phyloP scores from a whole-genome alignment of 2,888 invertebrate species.

The Antheraea assamensis region DNA sequence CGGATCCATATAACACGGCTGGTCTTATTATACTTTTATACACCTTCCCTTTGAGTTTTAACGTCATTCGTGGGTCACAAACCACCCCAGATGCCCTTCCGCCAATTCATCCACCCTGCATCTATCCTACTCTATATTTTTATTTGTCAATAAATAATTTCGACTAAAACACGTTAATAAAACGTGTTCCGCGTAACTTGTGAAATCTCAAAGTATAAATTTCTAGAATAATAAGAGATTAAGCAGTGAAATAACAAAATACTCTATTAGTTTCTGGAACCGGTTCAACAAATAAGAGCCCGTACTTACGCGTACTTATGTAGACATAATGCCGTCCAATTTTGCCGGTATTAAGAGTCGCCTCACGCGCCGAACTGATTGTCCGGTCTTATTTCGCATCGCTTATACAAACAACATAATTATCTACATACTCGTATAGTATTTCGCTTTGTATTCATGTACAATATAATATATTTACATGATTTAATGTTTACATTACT shows the following conservation, averaged over 20 bases:
- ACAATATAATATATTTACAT: neutral
- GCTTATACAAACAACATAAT: neutral
- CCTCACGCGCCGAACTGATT: constrained; percentile 5
- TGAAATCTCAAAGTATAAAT: neutral
- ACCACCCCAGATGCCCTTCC: too few species aligned
- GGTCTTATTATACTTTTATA: too few species aligned
- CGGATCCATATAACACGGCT: too few species aligned
- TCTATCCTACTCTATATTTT: too few species aligned
- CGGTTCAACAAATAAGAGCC: neutral
- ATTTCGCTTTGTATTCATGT: neutral
- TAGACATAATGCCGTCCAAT: neutral
- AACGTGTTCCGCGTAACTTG: neutral
- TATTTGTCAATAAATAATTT: too few species aligned
- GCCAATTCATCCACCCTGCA: too few species aligned
- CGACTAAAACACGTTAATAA: neutral
- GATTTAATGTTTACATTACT: neutral
- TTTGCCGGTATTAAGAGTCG: neutral
- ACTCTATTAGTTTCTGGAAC: neutral
- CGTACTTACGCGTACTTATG: constrained; percentile 8
- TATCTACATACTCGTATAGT: neutral
- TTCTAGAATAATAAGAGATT: neutral
- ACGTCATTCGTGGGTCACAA: too few species aligned
- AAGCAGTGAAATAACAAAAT: neutral
- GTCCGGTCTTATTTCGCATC: neutral
- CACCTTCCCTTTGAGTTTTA: too few species aligned